phyloP scores from a whole-genome alignment of 2,113 vertebrate genomes.

The Galemys pyrenaicus region DNA sequence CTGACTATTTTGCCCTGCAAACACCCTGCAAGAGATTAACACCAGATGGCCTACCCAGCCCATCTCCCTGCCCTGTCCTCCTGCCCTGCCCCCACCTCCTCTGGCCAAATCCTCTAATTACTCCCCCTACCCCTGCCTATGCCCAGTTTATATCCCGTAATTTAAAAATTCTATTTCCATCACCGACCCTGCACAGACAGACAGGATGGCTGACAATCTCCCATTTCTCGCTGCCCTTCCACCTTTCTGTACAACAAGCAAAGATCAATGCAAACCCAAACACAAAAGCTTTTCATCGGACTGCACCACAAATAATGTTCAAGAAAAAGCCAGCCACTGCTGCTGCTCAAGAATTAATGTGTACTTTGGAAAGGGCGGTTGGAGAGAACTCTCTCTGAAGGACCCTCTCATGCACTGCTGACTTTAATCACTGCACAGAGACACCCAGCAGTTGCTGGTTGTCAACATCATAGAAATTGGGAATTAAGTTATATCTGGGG shows the following conservation, averaged over 20 bases:
- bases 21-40: slow-evolving; percentile 74
- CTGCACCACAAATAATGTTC: neutral
- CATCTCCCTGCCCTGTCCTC: neutral
- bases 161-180: slow-evolving; percentile 58
- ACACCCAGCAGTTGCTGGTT: neutral
- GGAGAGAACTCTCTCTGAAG: neutral
- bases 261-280: slow-evolving; percentile 27
- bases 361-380: neutral
- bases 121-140: neutral
- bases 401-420: neutral
- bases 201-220: neutral
- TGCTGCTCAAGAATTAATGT: slow-evolving; percentile 42
- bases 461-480: neutral
- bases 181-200: slow-evolving; percentile 27
- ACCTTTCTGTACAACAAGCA: slow-evolving; percentile 41
- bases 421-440: slow-evolving; percentile 14
- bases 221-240: neutral
- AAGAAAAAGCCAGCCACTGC: neutral
- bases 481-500: neutral
- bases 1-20: slow-evolving; percentile 65
- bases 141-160: slow-evolving; percentile 44
- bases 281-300: slow-evolving; percentile 30
- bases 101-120: slow-evolving; percentile 23
- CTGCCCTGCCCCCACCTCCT: neutral
- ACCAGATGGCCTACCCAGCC: slow-evolving; percentile 51